Base-by-base conservation (phyloP, 2,888 invertebrate genomes). In the Lithosia quadra region DNA sequence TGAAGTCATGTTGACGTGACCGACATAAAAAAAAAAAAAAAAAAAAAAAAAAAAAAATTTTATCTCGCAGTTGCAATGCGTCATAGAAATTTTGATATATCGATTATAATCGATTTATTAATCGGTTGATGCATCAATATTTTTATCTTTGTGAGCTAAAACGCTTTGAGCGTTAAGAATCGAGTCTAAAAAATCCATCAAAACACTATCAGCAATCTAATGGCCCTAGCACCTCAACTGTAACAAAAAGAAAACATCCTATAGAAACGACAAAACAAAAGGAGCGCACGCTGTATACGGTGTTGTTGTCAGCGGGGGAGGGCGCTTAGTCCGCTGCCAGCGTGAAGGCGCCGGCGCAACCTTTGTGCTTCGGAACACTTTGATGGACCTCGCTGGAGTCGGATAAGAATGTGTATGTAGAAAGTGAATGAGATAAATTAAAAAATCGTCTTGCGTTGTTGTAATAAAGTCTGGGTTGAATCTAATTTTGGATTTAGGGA, bases 291-390 rank as follows among this genome's bases (percentile, higher is more conserved):
- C 80, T 78, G 80, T 80, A 80, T 77, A 75, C 68, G 60, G 67
- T 60, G 59, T 63, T 63, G 69, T 70, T 85, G 89, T 87, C 92
- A 91, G 91, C 92, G 87, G 92, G 91, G 86, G 89, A 86, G 88
- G 84, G 88, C 90, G 90, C 88, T 89, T 90, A 89, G 86, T 87
- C 87, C 90, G 87, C 83, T 86, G 85, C 86, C 92, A 90, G 92
- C 91, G 90, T 92, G 92, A 83, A 84, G 92, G 93, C 92, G 93
- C 93, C 92, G 91, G 90, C 92, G 92, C 91, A 86, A 82, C 86
- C 91, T 92, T 92, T 92, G 91, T 89, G 79, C 82, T 55, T 53
- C 65, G 65, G 67, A 61, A 56, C 67, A 34, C 61, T 67, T 67
- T 67, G 67, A 67, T 67, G 62, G 56, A 62, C 61, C 58, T 24